These are phyloP conservation scores for Conopomorpha cramerella DNA, from an alignment of 1,140 invertebrate genomes.

Conservation along the genomic window DNA sequence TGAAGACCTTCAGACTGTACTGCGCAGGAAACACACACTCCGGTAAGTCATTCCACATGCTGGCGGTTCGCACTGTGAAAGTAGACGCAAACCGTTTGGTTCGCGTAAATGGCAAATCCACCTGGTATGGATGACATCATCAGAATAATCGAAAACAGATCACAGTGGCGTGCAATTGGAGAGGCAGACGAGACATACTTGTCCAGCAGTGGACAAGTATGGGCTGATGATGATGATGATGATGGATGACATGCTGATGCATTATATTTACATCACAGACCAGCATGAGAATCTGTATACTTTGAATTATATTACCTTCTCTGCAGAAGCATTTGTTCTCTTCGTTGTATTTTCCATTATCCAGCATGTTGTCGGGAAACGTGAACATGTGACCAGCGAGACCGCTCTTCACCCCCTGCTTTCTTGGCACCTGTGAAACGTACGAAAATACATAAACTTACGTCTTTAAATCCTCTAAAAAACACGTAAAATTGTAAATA, in stretches of 20 bases:
- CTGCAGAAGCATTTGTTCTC: constrained; percentile 81
- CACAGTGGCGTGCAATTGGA: no score
- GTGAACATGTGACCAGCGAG: constrained; percentile 69
- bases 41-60: no score
- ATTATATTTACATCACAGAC: constrained; percentile 3
- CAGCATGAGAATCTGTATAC: constrained; percentile 1
- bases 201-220: background rate
- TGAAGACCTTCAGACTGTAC: no score
- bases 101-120: no score
- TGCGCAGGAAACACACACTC: no score
- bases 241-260: background rate
- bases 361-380: constrained; percentile 74
- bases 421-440: constrained; percentile 61
- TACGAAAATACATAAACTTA: background rate
- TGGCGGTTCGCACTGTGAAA: no score
- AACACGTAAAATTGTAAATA: no score
- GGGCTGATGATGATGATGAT: background rate
- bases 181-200: constrained; percentile 3
- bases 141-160: no score
- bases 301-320: constrained; percentile 38
- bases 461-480: no score
- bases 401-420: constrained; percentile 62
- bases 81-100: no score
- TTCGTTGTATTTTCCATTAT: constrained; percentile 72
- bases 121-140: no score